Evolutionary conservation across 1,140 invertebrate species (phyloP), one percentile per base, ranked within the genome.

Genomic region (Helicoverpa armigera): DNA sequence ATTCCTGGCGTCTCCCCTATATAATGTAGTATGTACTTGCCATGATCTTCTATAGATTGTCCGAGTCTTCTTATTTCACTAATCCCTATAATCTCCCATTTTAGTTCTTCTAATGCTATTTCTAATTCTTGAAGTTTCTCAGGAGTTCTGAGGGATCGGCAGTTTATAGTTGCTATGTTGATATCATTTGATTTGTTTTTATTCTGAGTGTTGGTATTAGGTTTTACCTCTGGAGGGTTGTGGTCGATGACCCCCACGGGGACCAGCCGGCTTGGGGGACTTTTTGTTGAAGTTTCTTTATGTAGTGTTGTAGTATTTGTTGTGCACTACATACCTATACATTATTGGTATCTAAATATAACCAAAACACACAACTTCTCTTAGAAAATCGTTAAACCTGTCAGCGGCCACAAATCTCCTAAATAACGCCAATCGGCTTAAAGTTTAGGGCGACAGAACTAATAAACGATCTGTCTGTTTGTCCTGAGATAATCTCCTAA

Each of bases 351-450:
- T 23, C 23, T 23, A 23, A 23, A 23, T 23, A 23, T n/a, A 35
- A 35, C 35, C 18, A 63, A 63, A 31, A 63, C 13, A 63, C 18
- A 63, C 5, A 18, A 29, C 29, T 63, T 14, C 23, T 12, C 50
- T 9, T 48, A 35, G 4, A 54, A 18, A 60, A 60, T 58, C 72
- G 23, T 60, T 60, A 58, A 58, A 14, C 18, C 53, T 35, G 11
- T 7, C 58, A 23, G 16, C 1, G 16, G 18, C 65, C 43, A 18
- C 65, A 51, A 69, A 72, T 72, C 69, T 23, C 12, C 31, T 54
- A 61, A 75, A 75, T 75, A 75, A 63, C 43, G 23, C 35, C 43
- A 75, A 75, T 50, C 73, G 18, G 73, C 73, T 75, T 75, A 75
- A 75, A 75, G 56, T 75, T 75, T 43, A 48, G 73, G 73, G 31